Base-by-base conservation (phyloP, 2,797 vertebrate genomes). In the Anniella stebbinsi region DNA sequence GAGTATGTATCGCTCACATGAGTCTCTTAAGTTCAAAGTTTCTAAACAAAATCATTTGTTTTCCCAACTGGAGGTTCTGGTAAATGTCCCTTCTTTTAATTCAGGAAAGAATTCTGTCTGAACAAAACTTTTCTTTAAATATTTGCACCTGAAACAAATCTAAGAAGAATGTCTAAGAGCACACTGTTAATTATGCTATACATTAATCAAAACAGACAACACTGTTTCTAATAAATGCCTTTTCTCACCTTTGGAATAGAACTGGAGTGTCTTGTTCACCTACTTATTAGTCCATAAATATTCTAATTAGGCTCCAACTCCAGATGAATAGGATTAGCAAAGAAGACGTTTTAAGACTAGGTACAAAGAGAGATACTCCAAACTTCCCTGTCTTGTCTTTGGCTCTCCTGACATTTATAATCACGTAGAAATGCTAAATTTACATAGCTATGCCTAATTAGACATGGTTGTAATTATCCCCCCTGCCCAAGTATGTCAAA, bases 271-370 rank as follows among this genome's bases (percentile, higher is more conserved):
- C 97, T 98, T 94, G 95, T 97, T 98, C 97, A 98, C 97, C 98
- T 98, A 97, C 97, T 98, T 98, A 98, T 98, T 98, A 98, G 98
- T 92, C 95, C 97, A 97, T 98, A 98, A 98, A 98, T 98, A 98
- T 98, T 97, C 98, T 98, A 98, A 98, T 99, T 98, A 98, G 98
- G 96, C 96, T 96, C 89, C 94, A 96, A 96, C 92, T 96, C 95
- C 95, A 97, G 97, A 97, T 98, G 97, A 97, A 96, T 95, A 95
- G 97, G 97, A 97, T 97, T 97, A 97, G 97, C 97, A 97, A 96
- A 94, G 96, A 97, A 97, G 97, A 96, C 93, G 87, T 93, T 95
- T 94, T 90, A 93, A n/a, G 81, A 93, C 95, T 90, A 94, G 91
- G 93, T 92, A 91, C 94, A 90, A 87, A 45, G 88, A 96, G 95